These are phyloP conservation scores for Mesocentrotus franciscanus DNA, from an alignment of 53 echinoderm and acorn worm species.

Conservation along the genomic window DNA sequence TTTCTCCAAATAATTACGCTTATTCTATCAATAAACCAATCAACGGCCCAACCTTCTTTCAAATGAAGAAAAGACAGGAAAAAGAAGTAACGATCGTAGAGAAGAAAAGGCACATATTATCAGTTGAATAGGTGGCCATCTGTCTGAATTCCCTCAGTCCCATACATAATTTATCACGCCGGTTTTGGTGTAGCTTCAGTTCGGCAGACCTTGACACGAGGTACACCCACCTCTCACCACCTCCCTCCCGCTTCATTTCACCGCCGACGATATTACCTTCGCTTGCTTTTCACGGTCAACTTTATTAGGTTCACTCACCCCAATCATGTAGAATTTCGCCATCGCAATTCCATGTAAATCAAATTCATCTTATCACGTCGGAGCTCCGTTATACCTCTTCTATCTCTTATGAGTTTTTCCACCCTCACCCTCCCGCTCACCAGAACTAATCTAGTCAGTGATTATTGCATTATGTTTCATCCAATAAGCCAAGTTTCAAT, in stretches of 20 bases:
- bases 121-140: constrained; percentile 48
- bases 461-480: constrained; percentile 51
- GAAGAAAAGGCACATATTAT: constrained; percentile 11
- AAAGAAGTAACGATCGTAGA: neutral
- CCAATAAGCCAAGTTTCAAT: constrained; percentile 44
- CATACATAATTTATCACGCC: constrained; percentile 57
- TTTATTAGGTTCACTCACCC: constrained; percentile 60
- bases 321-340: constrained; percentile 29
- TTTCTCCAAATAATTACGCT: constrained; percentile 44
- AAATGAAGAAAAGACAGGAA: neutral
- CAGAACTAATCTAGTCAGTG: constrained; percentile 46
- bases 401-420: neutral
- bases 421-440: neutral
- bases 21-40: constrained; percentile 55
- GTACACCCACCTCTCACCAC: constrained; percentile 34
- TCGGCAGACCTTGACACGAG: constrained; percentile 46
- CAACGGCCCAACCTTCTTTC: neutral
- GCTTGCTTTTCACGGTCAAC: constrained; percentile 46
- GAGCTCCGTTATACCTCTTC: neutral
- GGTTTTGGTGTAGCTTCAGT: neutral
- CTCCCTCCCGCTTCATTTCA: constrained; percentile 52
- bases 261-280: constrained; percentile 27
- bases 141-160: constrained; percentile 60
- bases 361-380: constrained; percentile 27
- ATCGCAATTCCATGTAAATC: constrained; percentile 48